Base-by-base conservation (phyloP, 2,113 vertebrate species). In the Anseranas semipalmata region DNA sequence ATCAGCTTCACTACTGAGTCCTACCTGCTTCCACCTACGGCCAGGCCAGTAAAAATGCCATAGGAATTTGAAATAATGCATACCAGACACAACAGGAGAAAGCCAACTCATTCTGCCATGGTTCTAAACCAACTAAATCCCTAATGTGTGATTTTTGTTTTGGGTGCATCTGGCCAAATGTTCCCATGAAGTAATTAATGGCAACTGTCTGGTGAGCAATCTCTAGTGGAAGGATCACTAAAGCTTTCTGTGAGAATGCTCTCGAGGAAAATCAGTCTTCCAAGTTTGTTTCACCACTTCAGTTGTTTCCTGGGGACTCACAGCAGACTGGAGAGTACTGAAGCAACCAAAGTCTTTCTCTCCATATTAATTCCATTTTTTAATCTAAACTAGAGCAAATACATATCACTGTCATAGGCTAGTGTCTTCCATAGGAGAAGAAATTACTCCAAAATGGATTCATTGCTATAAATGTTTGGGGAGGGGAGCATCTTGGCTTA, bases 61-160 rank as follows among this genome's bases (percentile, higher is more conserved):
- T 48, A 56, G 56, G 33, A 75, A 20, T 78, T 62, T 86, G 65
- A 71, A 83, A 79, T 22, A 0, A 74, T 80, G 33, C 22, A 62
- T 74, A 35, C 5, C 50, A 74, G 68, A 59, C 7, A n/a, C 4
- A 72, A 35, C 0, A 0, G 52, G 45, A 87, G 62, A 87, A 79
- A 90, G 43, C 35, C 39, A 71, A 7, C 18, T 72, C 48, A 22
- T 78, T 50, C 59, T 89, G 59, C 72, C 45, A 5, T n/a, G 59
- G 41, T 14, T 85, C 35, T 93, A 95, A 95, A 87, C 24, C 43
- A 88, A 21, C 55, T 84, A 80, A 74, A 90, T 94, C 76, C n/a
- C 46, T 84, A n/a, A 35, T 30, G 43, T 1, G 1, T 85, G 30
- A 63, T 76, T 85, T 93, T 28, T 73, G 53, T 75, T 37, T 78